A percentile compares a stretch with the other conserved stretches of the same genome.
phyloP scores from a whole-genome alignment of 2,113 vertebrate species.

The Isurus oxyrinchus region DNA sequence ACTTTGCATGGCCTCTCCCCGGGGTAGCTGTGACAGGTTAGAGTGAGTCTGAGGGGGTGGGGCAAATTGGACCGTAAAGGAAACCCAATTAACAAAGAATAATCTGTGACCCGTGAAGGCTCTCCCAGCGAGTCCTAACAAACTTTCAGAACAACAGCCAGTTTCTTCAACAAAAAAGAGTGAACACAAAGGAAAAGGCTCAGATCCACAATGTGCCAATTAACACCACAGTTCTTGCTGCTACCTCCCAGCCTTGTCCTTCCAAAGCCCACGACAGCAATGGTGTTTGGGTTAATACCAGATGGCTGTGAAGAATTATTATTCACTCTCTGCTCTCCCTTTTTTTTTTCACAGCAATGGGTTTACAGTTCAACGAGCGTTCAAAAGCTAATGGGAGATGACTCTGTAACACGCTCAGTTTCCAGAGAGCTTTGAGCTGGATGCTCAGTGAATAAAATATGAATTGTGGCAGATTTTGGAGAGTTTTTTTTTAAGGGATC shows the following conservation, averaged over 20 bases:
- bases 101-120: conserved; percentile 72
- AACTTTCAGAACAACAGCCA: conserved; percentile 59
- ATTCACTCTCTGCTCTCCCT: conserved; percentile 56
- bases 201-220: conserved; percentile 61
- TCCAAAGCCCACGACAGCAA: conserved; percentile 53
- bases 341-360: conserved; percentile 67
- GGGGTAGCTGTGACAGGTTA: conserved; percentile 46
- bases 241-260: conserved; percentile 54
- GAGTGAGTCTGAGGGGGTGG: conserved; percentile 46
- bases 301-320: conserved; percentile 72
- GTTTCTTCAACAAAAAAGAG: conserved; percentile 47
- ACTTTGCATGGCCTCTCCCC: neutral
- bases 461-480: neutral
- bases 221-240: conserved; percentile 69
- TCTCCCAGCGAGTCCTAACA: conserved; percentile 63
- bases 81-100: conserved; percentile 70
- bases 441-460: neutral
- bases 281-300: conserved; percentile 76
- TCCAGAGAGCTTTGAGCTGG: neutral
- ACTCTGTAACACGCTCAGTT: conserved; percentile 42
- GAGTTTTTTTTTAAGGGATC: neutral
- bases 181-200: conserved; percentile 56
- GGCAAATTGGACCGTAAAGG: conserved; percentile 47
- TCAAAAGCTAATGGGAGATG: conserved; percentile 74
- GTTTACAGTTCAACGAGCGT: conserved; percentile 75